A percentile compares a stretch with the other conserved stretches of the same genome.
phyloP scores from a whole-genome alignment of 2,888 invertebrate species.

The Phrixothrix hirtus region DNA sequence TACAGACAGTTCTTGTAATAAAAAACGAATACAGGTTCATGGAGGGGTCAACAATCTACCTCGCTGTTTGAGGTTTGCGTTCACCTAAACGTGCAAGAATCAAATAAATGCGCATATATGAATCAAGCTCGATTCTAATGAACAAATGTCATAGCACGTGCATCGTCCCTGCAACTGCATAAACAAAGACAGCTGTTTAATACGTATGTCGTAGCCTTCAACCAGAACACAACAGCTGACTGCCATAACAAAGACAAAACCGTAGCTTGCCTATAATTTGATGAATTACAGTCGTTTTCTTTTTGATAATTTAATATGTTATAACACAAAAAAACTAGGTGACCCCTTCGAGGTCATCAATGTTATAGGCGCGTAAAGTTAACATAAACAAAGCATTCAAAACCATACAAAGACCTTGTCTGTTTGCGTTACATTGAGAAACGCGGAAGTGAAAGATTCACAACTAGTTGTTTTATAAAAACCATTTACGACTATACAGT shows the following conservation, averaged over 20 bases:
- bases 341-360: slow-evolving; percentile 11
- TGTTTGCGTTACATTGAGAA: slow-evolving; percentile 23
- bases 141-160: slow-evolving; percentile 22
- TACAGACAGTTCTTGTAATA: slow-evolving; percentile 1
- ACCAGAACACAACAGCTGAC: slow-evolving; percentile 54
- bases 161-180: slow-evolving; percentile 15
- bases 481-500: neutral
- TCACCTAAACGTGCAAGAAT: slow-evolving; percentile 19
- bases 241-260: slow-evolving; percentile 54
- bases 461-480: slow-evolving; percentile 7
- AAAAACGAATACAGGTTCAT: slow-evolving; percentile 8
- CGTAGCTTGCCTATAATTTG: too few relatives aligned
- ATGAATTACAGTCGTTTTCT: too few relatives aligned
- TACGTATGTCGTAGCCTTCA: slow-evolving; percentile 41
- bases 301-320: too few relatives aligned
- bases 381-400: slow-evolving; percentile 23
- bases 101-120: slow-evolving; percentile 33
- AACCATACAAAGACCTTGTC: slow-evolving; percentile 28
- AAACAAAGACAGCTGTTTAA: slow-evolving; percentile 29
- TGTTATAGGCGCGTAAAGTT: slow-evolving; percentile 9
- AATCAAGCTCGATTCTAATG: slow-evolving; percentile 15
- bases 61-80: slow-evolving; percentile 22
- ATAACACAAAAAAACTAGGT: too few relatives aligned
- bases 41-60: slow-evolving; percentile 44
- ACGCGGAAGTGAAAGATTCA: slow-evolving; percentile 29